Percentiles rank a stretch among this genome's conserved stretches.
These are phyloP conservation scores for Copsychus sechellarum DNA, from an alignment of 2,113 vertebrate genomes.

Conservation along the genomic window DNA sequence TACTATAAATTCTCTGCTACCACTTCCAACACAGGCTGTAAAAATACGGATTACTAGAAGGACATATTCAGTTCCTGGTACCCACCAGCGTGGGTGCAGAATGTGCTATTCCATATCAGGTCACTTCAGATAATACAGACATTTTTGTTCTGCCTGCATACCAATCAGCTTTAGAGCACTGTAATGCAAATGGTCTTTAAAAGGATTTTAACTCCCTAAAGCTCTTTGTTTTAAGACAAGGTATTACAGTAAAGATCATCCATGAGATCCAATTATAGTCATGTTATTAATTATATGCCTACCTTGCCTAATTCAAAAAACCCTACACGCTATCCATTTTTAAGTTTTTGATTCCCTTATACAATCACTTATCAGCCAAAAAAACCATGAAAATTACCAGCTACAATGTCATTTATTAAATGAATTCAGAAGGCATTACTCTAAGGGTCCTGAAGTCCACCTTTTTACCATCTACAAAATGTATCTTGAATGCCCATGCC, in stretches of 20 bases:
- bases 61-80: neutral
- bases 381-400: neutral
- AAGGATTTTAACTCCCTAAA: slow-evolving; percentile 35
- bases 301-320: slow-evolving; percentile 31
- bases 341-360: neutral
- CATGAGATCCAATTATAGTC: neutral
- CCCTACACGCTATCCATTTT: neutral
- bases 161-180: neutral
- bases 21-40: neutral
- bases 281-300: slow-evolving; percentile 6
- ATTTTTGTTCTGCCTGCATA: neutral
- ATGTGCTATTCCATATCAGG: neutral
- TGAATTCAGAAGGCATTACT: neutral
- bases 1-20: slow-evolving; percentile 15
- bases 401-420: neutral
- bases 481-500: neutral
- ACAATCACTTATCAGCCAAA: neutral
- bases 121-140: slow-evolving; percentile 10
- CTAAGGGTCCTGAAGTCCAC: neutral
- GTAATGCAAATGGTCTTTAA: neutral
- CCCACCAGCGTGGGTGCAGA: neutral
- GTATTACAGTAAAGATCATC: neutral
- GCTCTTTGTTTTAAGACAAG: slow-evolving; percentile 39
- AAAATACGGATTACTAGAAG: slow-evolving; percentile 1
- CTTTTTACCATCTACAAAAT: neutral